Base-by-base conservation (phyloP, 1,140 invertebrate genomes). In the Philopotamus ludificatus region DNA sequence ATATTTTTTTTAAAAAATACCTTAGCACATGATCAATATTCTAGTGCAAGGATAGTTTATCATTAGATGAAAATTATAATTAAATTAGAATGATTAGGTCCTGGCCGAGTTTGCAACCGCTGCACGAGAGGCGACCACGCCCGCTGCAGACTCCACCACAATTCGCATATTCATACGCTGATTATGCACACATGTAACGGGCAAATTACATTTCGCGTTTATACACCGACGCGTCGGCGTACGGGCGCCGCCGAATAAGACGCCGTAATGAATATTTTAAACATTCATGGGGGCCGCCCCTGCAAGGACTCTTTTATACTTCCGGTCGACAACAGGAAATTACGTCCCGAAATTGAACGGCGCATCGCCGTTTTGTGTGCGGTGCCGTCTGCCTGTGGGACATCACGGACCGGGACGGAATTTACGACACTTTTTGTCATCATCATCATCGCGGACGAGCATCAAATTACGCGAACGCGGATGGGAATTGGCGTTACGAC, bases 221-320 rank as follows among this genome's bases (percentile, higher is more conserved):
- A 57, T 28, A 57, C 34, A 57, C 21, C 22, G 15, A 57, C 25
- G 34, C 34, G n/a, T 51, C 25, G 4, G 21, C 49, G 49, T 22
- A 51, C 25, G 16, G 53, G 22, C 20, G 15, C 15, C 15, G 23
- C 50, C 50, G 53, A 57, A 57, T 57, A 57, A 60, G 58, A 45
- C 26, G 58, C 58, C 21, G 15, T 60, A 60, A 60, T 60, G 58
- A 60, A 60, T 60, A 60, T 60, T 60, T 60, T 60, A 60, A 47
- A 44, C 39, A 22, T 45, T 9, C 41, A 60, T 45, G 47, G 21
- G 21, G 8, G 49, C 7, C 15, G 9, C 21, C 20, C 18, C 18
- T 51, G 49, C 8, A 34, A 20, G 44, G 44, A 51, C 49, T 21
- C 42, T 44, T 44, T 44, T 44, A 3, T 15, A 18, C 34, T 25